These are phyloP conservation scores for Lemur catta DNA, from an alignment of 2,797 vertebrate genomes.

Conservation along the genomic window DNA sequence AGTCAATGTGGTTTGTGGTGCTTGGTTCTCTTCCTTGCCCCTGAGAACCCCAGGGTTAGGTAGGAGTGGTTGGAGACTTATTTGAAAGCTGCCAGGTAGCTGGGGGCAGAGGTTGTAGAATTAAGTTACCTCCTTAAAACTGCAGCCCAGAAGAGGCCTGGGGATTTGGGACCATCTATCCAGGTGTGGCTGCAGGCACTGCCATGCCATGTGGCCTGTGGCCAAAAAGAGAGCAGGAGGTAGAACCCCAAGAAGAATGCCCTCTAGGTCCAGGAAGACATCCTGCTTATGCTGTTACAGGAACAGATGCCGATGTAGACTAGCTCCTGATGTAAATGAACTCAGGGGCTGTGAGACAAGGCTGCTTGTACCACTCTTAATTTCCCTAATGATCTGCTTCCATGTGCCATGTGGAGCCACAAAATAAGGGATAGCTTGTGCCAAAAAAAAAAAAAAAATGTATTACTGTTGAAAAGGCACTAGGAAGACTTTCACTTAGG, in stretches of 20 bases:
- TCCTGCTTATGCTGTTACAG: neutral
- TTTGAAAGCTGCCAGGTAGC: neutral
- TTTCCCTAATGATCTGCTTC: conserved; percentile 58
- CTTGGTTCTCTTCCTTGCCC: neutral
- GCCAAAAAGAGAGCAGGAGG: conserved; percentile 36
- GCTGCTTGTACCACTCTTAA: neutral
- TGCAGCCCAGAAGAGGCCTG: neutral
- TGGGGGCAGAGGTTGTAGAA: neutral
- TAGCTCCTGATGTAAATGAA: conserved; percentile 50
- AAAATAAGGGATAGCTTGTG: neutral
- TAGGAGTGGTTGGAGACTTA: neutral
- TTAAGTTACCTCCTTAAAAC: conserved; percentile 8
- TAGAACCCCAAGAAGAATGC: neutral
- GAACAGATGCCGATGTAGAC: neutral
- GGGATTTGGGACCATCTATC: neutral
- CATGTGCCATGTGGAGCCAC: neutral
- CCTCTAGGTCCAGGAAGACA: neutral
- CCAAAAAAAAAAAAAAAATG: neutral
- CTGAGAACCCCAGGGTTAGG: neutral
- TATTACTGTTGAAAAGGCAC: neutral
- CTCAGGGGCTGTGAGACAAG: conserved; percentile 11
- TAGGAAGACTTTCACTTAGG: neutral
- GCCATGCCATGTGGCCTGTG: neutral
- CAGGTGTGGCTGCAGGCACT: neutral
- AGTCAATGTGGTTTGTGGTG: neutral